Evolutionary conservation across 2,113 vertebrate species (phyloP).

Genomic region (Stercorarius parasiticus): DNA sequence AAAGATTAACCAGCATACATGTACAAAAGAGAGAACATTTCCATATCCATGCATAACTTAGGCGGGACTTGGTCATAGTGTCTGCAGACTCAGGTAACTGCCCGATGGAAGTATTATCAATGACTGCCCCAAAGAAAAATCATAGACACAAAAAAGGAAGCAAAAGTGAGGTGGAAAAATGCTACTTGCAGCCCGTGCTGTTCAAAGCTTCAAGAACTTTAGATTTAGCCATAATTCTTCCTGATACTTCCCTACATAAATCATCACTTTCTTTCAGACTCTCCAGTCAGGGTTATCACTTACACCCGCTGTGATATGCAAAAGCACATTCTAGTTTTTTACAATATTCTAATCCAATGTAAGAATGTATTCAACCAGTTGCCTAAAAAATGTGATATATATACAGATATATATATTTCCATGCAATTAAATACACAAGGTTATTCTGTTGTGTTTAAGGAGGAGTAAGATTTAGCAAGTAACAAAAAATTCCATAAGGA

Average conservation of each 20-base stretch:
- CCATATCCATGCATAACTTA: not conserved
- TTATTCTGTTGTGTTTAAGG: not conserved
- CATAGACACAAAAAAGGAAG: not conserved
- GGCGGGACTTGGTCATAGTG: fast-evolving
- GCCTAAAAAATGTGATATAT: not conserved
- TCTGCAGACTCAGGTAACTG: not conserved
- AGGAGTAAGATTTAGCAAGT: not conserved
- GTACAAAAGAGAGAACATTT: not conserved
- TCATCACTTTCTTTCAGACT: not conserved
- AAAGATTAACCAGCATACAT: not conserved
- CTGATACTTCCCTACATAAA: not conserved
- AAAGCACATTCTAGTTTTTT: not conserved
- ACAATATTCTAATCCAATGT: not conserved
- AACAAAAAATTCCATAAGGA: not conserved
- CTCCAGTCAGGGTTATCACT: not conserved
- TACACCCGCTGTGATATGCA: not conserved
- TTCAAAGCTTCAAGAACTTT: not conserved
- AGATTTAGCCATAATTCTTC: not conserved
- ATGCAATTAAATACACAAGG: not conserved
- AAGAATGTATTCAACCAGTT: not conserved
- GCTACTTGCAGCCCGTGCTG: not conserved
- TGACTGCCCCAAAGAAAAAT: not conserved
- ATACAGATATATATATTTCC: not conserved
- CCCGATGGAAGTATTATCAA: not conserved
- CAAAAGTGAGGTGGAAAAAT: not conserved